Evolutionary conservation across 1,140 invertebrate species (phyloP).

Genomic region (Macrosteles quadrilineatus): DNA sequence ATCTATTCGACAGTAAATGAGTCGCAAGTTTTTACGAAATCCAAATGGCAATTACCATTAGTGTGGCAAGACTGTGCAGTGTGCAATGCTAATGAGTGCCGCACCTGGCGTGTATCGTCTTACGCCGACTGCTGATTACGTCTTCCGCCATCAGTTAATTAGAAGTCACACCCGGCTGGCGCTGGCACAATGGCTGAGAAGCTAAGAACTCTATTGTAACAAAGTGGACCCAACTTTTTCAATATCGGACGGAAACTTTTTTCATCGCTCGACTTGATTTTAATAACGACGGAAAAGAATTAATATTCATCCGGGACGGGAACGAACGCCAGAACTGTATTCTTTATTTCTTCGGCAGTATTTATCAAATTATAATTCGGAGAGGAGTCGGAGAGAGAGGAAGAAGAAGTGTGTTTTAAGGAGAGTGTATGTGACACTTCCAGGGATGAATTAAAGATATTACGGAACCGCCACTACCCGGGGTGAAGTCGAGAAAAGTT

Average conservation of each 20-base stretch:
- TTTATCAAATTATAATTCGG: constrained; percentile 23
- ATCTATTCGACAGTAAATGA: no score
- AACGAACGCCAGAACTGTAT: constrained; percentile 7
- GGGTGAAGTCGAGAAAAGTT: constrained; percentile 28
- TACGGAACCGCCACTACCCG: not conserved
- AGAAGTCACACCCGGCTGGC: not conserved
- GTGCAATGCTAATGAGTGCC: no score
- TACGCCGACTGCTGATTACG: no score
- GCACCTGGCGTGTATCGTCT: no score
- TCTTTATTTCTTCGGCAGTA: constrained; percentile 23
- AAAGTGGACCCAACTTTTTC: constrained; percentile 23
- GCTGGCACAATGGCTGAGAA: not conserved
- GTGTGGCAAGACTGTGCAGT: no score
- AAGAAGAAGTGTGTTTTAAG: constrained; percentile 25
- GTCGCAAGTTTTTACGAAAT: no score
- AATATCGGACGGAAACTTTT: constrained; percentile 13
- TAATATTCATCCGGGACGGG: constrained; percentile 6
- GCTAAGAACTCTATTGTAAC: constrained; percentile 15
- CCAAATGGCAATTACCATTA: no score
- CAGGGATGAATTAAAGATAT: constrained; percentile 29
- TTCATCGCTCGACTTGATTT: constrained; percentile 20
- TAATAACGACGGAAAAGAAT: constrained; percentile 15
- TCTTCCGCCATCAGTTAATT: not conserved
- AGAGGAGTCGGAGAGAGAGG: not conserved
- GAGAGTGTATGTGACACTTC: constrained; percentile 25